Conservation (phyloP, 2,888 invertebrate genomes). For the Leptinotarsa juncta region DNA sequence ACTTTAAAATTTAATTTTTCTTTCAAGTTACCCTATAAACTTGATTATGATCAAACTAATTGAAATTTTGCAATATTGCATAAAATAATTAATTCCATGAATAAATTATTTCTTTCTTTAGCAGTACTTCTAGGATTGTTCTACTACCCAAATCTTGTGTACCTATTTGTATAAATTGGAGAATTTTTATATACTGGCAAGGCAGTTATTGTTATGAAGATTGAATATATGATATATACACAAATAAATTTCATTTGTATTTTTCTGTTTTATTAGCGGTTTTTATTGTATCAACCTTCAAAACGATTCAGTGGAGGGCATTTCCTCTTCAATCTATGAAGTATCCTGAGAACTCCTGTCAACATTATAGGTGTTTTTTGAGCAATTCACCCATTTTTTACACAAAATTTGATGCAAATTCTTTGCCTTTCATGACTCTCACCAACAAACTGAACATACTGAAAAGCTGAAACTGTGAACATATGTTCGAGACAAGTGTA, state of each 20-base stretch:
- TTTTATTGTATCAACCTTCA: too few relatives aligned
- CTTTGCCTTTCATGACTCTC: too few relatives aligned
- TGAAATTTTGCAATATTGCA: background rate
- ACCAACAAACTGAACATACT: too few relatives aligned
- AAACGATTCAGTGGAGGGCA: too few relatives aligned
- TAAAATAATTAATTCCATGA: conserved; percentile 14
- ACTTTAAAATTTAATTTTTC: background rate
- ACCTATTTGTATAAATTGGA: conserved; percentile 20
- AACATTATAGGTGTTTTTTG: too few relatives aligned
- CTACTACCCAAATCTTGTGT: conserved; percentile 12
- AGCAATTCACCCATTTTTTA: too few relatives aligned
- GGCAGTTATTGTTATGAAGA: conserved; percentile 21
- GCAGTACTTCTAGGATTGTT: conserved; percentile 3
- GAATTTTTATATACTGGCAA: conserved; percentile 26
- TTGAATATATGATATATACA: conserved; percentile 20
- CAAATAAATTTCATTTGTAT: conserved; percentile 21
- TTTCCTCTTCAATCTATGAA: too few relatives aligned
- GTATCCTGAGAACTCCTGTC: too few relatives aligned
- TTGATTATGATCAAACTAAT: background rate
- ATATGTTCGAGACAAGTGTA: too few relatives aligned
- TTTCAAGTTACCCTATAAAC: background rate
- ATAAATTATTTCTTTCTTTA: background rate
- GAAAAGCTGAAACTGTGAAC: too few relatives aligned
- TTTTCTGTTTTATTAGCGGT: conserved; percentile 1
- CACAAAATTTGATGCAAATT: too few relatives aligned